phyloP scores from a whole-genome alignment of 2,797 vertebrate genomes.

The Jordanella pulchra region DNA sequence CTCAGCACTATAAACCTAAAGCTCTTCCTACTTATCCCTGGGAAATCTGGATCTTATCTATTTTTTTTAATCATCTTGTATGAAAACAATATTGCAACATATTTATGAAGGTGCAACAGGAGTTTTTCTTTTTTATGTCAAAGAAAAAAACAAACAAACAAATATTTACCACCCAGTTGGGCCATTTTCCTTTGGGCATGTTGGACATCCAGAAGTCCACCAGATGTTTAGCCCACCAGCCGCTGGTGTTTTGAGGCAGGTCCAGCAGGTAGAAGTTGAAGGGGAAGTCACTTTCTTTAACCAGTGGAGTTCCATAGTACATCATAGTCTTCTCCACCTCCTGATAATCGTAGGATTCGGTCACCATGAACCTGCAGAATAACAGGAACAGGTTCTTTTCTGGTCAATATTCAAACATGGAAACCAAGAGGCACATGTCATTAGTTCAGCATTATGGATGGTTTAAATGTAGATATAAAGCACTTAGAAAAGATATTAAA shows the following conservation, averaged over 20 bases:
- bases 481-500: not conserved
- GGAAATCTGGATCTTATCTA: not conserved
- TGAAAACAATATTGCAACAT: not conserved
- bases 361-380: slow-evolving; percentile 87
- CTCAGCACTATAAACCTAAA: not conserved
- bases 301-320: slow-evolving; percentile 88
- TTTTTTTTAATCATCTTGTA: slow-evolving; percentile 6
- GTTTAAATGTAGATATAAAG: not conserved
- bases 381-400: not conserved
- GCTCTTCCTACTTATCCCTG: not conserved
- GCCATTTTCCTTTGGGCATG: slow-evolving; percentile 92
- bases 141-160: not conserved
- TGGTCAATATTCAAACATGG: not conserved
- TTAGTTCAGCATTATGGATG: not conserved
- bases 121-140: not conserved
- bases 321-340: slow-evolving; percentile 88
- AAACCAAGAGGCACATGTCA: not conserved
- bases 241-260: slow-evolving; percentile 80
- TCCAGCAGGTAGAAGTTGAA: slow-evolving; percentile 90
- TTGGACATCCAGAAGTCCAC: slow-evolving; percentile 91
- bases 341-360: slow-evolving; percentile 80
- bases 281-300: slow-evolving; percentile 91
- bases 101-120: not conserved
- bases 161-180: slow-evolving; percentile 90
- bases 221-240: slow-evolving; percentile 75